Percentiles rank a stretch among this genome's conserved stretches.
Evolutionary conservation across 2,888 invertebrate species (phyloP).

Genomic region (Drosophila kanekoi): DNA sequence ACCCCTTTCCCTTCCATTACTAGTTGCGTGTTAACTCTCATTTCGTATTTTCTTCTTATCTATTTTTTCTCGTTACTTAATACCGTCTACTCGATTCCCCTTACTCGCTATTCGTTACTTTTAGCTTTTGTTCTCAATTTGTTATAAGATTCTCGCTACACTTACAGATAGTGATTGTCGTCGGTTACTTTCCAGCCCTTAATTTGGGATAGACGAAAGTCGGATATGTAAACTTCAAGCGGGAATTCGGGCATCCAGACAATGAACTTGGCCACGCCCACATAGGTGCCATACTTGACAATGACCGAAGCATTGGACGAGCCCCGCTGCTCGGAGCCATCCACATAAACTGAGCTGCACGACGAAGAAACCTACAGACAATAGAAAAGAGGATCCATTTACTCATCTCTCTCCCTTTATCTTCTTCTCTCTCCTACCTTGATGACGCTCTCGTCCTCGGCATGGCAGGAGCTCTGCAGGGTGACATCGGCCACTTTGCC

Average conservation of each 20-base stretch:
- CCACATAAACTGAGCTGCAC: conserved; percentile 98
- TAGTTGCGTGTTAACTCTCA: no score
- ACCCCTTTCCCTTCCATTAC: no score
- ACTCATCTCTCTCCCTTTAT: no score
- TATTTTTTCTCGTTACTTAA: background rate
- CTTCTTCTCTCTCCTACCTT: conserved; percentile 91
- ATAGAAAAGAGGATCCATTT: background rate
- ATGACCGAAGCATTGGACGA: conserved; percentile 97
- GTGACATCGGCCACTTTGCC: conserved; percentile 98
- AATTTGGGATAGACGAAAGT: conserved; percentile 95
- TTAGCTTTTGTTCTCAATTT: background rate
- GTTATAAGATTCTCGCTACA: conserved; percentile 4
- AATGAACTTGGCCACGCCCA: conserved; percentile 94
- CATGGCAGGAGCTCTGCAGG: conserved; percentile 96
- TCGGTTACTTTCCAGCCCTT: conserved; percentile 97
- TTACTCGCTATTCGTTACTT: background rate
- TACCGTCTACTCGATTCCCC: background rate
- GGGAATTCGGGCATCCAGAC: conserved; percentile 99
- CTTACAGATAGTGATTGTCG: conserved; percentile 87
- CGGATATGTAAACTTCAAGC: conserved; percentile 94
- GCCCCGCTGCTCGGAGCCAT: conserved; percentile 97
- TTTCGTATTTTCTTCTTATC: background rate
- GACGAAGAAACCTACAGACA: conserved; percentile 93
- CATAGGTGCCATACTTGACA: conserved; percentile 96
- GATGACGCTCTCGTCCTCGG: conserved; percentile 97